Percentiles rank a stretch among this genome's conserved stretches.
Evolutionary conservation across 2,888 invertebrate genomes (phyloP).

Genomic region (Troglohyphantes excavatus): DNA sequence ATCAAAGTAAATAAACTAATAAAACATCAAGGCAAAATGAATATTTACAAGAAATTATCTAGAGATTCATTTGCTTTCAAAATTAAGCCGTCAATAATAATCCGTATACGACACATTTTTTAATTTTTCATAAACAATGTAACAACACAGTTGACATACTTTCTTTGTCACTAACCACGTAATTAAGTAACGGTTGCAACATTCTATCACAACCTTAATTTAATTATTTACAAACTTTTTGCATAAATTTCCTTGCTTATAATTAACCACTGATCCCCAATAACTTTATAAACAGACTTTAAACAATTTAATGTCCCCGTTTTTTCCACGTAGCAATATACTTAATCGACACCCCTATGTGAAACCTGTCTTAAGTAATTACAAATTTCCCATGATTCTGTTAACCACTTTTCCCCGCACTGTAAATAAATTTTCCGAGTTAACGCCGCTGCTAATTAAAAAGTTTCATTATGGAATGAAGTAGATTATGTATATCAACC

Average conservation of each 20-base stretch:
- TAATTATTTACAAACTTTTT: conserved; percentile 2
- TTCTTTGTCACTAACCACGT: not conserved
- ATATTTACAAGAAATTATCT: no score
- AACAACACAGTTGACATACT: not conserved
- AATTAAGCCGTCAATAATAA: no score
- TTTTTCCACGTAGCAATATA: not conserved
- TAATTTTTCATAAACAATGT: not conserved
- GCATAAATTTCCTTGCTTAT: not conserved
- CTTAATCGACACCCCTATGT: not conserved
- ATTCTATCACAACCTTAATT: not conserved
- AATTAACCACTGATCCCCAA: not conserved
- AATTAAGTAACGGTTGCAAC: not conserved
- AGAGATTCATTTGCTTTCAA: no score
- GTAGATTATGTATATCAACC: not conserved
- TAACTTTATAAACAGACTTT: not conserved
- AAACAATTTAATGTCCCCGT: not conserved
- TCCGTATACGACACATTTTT: not conserved
- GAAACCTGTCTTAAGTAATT: not conserved
- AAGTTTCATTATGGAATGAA: not conserved
- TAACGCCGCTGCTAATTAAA: conserved; percentile 3
- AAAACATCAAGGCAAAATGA: no score
- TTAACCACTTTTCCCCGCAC: not conserved
- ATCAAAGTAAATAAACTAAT: no score
- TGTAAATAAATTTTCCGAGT: not conserved
- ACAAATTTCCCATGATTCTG: not conserved